Conservation (phyloP, 2,113 vertebrate species). For the Raja brachyura region DNA sequence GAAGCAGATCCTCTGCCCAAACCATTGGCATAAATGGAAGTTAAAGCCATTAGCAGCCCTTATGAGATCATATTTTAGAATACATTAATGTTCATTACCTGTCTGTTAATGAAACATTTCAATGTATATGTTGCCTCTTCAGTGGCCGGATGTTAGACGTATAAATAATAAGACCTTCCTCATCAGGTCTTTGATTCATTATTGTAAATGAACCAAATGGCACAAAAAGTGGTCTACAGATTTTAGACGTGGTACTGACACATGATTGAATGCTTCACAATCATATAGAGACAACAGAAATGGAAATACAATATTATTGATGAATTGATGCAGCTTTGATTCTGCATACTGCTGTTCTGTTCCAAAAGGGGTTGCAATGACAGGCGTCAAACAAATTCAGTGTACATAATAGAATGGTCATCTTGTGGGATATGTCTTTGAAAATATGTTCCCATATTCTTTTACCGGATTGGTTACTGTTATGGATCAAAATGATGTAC, state of each 20-base stretch:
- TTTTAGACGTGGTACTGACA: not conserved
- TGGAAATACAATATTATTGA: not conserved
- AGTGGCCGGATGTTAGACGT: not conserved
- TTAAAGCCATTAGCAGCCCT: not conserved
- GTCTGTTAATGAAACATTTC: not conserved
- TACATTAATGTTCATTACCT: not conserved
- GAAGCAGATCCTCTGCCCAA: not conserved
- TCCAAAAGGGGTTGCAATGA: not conserved
- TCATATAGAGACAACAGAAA: too few relatives aligned
- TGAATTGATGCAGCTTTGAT: not conserved
- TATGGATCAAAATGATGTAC: not conserved
- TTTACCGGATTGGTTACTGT: not conserved
- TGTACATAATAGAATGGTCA: not conserved
- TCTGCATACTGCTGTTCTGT: not conserved
- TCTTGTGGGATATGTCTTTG: not conserved
- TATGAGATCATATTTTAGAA: not conserved
- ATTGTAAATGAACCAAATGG: not conserved
- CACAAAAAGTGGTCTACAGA: not conserved
- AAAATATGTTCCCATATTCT: not conserved
- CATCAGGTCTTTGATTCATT: not conserved
- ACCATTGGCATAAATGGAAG: not conserved
- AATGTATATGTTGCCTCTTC: not conserved
- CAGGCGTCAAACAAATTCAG: not conserved
- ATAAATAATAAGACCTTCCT: not conserved
- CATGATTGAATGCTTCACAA: not conserved